Evolutionary conservation across 2,113 vertebrate species (phyloP), one percentile per base, ranked within the genome.

Genomic region (Bagarius yarrelli): DNA sequence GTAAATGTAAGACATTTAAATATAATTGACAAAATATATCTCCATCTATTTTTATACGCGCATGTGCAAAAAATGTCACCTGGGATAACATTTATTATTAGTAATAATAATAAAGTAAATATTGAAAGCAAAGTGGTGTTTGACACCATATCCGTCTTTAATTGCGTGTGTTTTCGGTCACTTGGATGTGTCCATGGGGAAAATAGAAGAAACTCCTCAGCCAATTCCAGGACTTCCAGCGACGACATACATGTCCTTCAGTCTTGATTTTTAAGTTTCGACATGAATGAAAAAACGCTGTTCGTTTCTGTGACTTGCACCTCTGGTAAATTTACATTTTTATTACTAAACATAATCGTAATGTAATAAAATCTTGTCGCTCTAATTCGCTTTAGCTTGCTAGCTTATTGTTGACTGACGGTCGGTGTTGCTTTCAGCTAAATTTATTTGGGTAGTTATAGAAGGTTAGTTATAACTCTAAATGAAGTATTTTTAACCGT

Each of bases 371-470:
- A 16, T 36, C 19, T 12, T 55, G 13, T 4, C 23, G 16, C 19
- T 0, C 19, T 25, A 9, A 59, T 77, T 85, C 71, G 84, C 83
- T 30, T 25, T n/a, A 69, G 74, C 81, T 76, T 67, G 74, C 66
- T 73, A 30, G 55, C 77, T 57, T 72, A 23, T 55, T n/a, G 44
- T 25, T 69, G 30, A 14, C 36, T 32, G 60, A 16, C 21, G 18
- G 71, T 40, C 34, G 2, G 11, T 27, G 9, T 61, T 71, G 59
- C 81, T 59, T 52, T n/a, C 16, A 74, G 21, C 6, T 19, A 32
- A 5, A 4, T 64, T 23, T 47, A 21, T 71, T 16, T 9, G 6
- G 19, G 1, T 52, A 52, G 47, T n/a, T n/a, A 40, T 1, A 56
- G 4, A 14, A 56, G 8, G 12, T 44, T 12, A 6, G 19, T 18